Percentiles rank a stretch among this genome's conserved stretches.
These are phyloP conservation scores for Rhinolophus ferrumequinum DNA, from an alignment of 2,113 vertebrate genomes.

Conservation along the genomic window DNA sequence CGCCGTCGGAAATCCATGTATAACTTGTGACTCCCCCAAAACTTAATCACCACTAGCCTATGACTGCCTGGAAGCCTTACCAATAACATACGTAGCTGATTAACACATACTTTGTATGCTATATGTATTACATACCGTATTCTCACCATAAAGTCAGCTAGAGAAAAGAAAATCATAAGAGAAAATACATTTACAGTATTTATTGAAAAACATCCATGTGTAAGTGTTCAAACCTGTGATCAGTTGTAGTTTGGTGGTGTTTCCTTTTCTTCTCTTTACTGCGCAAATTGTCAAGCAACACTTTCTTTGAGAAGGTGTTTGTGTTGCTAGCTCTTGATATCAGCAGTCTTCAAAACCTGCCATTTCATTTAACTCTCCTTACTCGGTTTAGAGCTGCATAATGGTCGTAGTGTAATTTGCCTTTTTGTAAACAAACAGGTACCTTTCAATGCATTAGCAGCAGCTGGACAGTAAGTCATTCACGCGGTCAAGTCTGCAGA, in stretches of 20 bases:
- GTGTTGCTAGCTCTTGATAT: neutral
- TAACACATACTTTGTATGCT: neutral
- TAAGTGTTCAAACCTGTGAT: neutral
- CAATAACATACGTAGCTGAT: neutral
- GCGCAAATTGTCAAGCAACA: fast-evolving
- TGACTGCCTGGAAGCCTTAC: neutral
- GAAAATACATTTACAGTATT: neutral
- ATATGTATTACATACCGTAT: neutral
- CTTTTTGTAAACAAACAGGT: neutral
- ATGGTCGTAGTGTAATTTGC: fast-evolving
- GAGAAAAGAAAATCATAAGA: neutral
- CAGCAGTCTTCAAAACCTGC: neutral
- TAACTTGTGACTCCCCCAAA: neutral
- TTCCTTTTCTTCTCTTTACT: neutral
- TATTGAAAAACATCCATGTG: neutral
- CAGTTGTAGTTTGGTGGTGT: neutral
- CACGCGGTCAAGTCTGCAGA: neutral
- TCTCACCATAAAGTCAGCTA: neutral
- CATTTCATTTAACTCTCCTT: neutral
- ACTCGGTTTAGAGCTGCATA: fast-evolving
- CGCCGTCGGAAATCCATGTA: neutral
- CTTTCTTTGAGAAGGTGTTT: neutral
- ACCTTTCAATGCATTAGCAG: neutral
- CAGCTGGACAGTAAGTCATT: fast-evolving
- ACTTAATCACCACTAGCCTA: neutral